Conservation (phyloP, 2,113 vertebrate species). For the Orycteropus afer region DNA sequence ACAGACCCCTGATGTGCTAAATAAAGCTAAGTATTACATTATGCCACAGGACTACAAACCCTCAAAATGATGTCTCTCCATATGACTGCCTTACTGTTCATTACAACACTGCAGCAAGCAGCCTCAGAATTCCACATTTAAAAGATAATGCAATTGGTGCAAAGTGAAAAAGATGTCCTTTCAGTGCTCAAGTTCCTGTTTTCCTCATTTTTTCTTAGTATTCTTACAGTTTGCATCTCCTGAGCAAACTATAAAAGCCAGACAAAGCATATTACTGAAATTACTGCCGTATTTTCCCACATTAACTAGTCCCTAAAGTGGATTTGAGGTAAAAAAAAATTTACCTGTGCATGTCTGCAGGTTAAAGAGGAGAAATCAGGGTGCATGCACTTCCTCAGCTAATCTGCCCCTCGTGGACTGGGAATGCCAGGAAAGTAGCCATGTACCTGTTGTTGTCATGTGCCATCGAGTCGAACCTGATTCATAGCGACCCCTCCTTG, state of each 20-base stretch:
- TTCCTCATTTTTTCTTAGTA: background rate
- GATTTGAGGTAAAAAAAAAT: background rate
- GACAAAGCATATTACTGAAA: background rate
- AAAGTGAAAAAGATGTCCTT: background rate
- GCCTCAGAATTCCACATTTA: background rate
- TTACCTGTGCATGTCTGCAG: fast-evolving
- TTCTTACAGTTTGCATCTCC: background rate
- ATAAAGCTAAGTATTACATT: background rate
- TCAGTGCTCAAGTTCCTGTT: background rate
- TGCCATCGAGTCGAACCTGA: no score
- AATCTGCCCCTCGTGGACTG: fast-evolving
- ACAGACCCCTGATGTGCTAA: background rate
- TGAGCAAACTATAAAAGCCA: conserved; percentile 19
- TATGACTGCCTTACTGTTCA: background rate
- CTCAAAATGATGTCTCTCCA: background rate
- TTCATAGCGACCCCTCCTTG: no score
- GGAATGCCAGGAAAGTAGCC: background rate
- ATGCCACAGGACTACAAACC: background rate
- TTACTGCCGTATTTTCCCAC: background rate
- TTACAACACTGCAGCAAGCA: background rate
- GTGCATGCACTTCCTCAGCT: background rate
- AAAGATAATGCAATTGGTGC: background rate
- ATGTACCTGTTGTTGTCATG: background rate
- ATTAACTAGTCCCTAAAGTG: background rate
- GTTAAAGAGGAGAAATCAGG: background rate